Evolutionary conservation across 2,888 invertebrate genomes (phyloP).

Genomic region (Tachina grossa): DNA sequence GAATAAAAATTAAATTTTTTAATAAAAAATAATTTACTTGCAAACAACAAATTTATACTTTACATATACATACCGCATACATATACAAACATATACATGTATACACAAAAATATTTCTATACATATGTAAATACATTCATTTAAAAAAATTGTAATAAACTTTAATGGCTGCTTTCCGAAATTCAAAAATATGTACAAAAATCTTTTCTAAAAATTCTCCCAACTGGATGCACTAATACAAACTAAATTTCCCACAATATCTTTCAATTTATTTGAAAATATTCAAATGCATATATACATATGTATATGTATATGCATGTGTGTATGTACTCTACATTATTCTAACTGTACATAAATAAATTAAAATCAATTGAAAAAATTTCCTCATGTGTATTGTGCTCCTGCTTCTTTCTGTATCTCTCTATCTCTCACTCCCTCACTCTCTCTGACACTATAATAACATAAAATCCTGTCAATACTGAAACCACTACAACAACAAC

Average conservation of each 20-base stretch:
- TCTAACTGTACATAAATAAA: slow-evolving; percentile 34
- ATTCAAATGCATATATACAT: not conserved
- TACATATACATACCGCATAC: not conserved
- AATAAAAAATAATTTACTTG: slow-evolving; percentile 40
- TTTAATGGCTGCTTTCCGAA: not conserved
- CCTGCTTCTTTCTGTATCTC: not conserved
- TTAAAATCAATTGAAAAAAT: slow-evolving; percentile 42
- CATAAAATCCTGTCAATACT: slow-evolving; percentile 7
- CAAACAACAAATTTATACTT: slow-evolving; percentile 47
- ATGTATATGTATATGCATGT: not conserved
- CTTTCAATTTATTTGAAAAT: not conserved
- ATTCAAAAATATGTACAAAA: slow-evolving; percentile 27
- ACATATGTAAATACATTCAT: not conserved
- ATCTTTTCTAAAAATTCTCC: slow-evolving; percentile 17
- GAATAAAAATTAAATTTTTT: slow-evolving; percentile 39
- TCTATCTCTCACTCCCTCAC: not conserved
- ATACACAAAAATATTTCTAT: slow-evolving; percentile 6
- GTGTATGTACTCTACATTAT: slow-evolving; percentile 5
- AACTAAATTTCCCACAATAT: not conserved
- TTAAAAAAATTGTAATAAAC: slow-evolving; percentile 18
- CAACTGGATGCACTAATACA: slow-evolving; percentile 4
- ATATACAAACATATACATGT: slow-evolving; percentile 40
- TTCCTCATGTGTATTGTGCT: not conserved
- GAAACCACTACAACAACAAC: slow-evolving; percentile 6
- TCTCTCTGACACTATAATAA: not conserved